Evolutionary conservation across 1,140 invertebrate genomes (phyloP).

Genomic region (Oscheius sp.): DNA sequence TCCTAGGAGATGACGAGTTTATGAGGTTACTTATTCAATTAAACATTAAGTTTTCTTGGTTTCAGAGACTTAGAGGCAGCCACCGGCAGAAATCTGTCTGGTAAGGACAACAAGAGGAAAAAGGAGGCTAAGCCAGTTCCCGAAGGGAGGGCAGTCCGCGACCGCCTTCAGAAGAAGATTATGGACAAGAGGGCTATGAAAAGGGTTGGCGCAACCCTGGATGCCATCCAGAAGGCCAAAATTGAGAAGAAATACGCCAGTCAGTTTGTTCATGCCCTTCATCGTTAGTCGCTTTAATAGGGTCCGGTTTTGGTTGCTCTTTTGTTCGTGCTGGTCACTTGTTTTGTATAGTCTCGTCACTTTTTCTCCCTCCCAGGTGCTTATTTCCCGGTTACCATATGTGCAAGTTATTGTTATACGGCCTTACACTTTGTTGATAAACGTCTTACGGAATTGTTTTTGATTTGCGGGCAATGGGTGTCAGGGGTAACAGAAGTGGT

Average conservation of each 20-base stretch:
- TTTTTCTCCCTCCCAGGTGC: too few relatives aligned
- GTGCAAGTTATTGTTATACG: too few relatives aligned
- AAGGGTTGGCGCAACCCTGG: slow-evolving; percentile 18
- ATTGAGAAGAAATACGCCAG: slow-evolving; percentile 23
- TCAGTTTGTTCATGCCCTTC: slow-evolving; percentile 19
- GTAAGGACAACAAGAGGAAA: slow-evolving; percentile 15
- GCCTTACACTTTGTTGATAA: too few relatives aligned
- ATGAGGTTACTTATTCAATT: background rate
- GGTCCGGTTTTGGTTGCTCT: too few relatives aligned
- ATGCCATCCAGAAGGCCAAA: background rate
- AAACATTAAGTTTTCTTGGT: background rate
- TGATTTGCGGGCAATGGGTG: too few relatives aligned
- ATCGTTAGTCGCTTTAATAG: background rate
- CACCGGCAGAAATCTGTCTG: slow-evolving; percentile 8
- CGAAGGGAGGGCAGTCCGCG: slow-evolving; percentile 13
- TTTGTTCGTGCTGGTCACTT: too few relatives aligned
- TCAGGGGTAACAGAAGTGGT: too few relatives aligned
- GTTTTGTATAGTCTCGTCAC: too few relatives aligned
- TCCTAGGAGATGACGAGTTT: slow-evolving; percentile 8
- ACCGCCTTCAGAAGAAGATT: slow-evolving; percentile 30
- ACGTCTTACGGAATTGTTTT: too few relatives aligned
- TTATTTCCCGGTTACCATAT: too few relatives aligned
- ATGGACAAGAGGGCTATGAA: slow-evolving; percentile 20
- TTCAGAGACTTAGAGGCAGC: slow-evolving; percentile 11
- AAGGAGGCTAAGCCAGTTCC: background rate